Evolutionary conservation across 1,140 invertebrate genomes (phyloP), one percentile per base, ranked within the genome.

Genomic region (Macrobrachium nipponense): DNA sequence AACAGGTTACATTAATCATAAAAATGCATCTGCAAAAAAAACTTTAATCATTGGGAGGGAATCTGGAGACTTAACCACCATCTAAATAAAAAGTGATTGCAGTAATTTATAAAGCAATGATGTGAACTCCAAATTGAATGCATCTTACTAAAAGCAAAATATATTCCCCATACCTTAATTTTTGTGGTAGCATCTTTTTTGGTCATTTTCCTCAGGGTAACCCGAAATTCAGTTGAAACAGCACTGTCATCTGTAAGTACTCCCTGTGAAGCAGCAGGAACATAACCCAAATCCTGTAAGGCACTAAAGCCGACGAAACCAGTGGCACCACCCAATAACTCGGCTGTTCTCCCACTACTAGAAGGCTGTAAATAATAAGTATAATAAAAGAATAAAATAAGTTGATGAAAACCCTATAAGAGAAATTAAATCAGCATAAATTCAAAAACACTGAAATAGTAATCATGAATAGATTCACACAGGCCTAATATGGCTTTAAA

Each of bases 131-230:
- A n/a, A 27, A 5, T 5, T 70, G 18, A 15, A 36, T 27, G 23
- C 68, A 27, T 18, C 12, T 70, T 23, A 15, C 68, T 15, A 70
- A n/a, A 14, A n/a, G 36, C 27, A 23, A 44, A 86, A 58, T n/a
- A 73, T 27, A 72, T 80, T 64, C 4, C 72, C 66, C 87, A n/a
- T 91, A 95, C 95, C 92, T 97, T 97, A 60, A 95, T 93, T 91
- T 96, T 97, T 7, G 97, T 98, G 2, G 94, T 94, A 6, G 94
- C 91, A 93, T 98, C 96, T 90, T 96, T 97, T 91, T 98, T 98
- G 36, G 93, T 94, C 91, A 98, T 90, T 87, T 92, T 93, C 79
- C 91, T 90, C 27, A 93, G 89, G 0, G 91, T 90, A 87, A 93
- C 89, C 72, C 92, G 88, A 83, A 93, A 92, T 87, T 92, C 91